These are phyloP conservation scores for Gavia stellata DNA, from an alignment of 2,113 vertebrate genomes.

Conservation along the genomic window DNA sequence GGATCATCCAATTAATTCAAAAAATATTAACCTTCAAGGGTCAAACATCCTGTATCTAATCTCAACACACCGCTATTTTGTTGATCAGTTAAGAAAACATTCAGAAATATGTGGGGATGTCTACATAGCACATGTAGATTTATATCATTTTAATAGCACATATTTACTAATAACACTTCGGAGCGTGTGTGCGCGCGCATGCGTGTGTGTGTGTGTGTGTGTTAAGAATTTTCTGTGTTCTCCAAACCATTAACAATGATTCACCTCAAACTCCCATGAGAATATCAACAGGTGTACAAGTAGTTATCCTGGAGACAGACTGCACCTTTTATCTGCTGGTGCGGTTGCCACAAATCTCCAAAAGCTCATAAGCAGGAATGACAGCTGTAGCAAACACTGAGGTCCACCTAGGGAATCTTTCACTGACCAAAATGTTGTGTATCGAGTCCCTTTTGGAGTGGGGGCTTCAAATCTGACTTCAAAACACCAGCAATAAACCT, in stretches of 20 bases:
- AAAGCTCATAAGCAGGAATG: not conserved
- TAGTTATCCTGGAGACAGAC: not conserved
- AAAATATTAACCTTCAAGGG: constrained; percentile 14
- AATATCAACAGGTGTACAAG: not conserved
- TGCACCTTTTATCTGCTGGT: not conserved
- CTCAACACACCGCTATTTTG: not conserved
- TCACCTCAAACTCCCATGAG: not conserved
- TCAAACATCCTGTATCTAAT: not conserved
- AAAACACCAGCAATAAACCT: not conserved
- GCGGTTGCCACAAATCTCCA: not conserved
- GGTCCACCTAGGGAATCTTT: not conserved
- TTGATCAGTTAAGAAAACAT: not conserved
- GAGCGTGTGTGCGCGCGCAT: too few relatives aligned
- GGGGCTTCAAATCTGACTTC: not conserved
- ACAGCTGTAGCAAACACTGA: not conserved
- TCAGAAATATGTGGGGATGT: not conserved
- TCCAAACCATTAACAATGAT: not conserved
- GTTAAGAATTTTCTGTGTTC: not conserved
- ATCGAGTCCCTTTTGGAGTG: not conserved
- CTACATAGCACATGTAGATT: not conserved
- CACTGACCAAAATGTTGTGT: not conserved
- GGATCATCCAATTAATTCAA: not conserved
- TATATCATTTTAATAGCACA: not conserved
- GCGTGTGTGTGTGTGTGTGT: too few relatives aligned
- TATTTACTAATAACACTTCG: not conserved